phyloP scores from a whole-genome alignment of 64 coral and sea anemone genomes.

The Montipora sp. region DNA sequence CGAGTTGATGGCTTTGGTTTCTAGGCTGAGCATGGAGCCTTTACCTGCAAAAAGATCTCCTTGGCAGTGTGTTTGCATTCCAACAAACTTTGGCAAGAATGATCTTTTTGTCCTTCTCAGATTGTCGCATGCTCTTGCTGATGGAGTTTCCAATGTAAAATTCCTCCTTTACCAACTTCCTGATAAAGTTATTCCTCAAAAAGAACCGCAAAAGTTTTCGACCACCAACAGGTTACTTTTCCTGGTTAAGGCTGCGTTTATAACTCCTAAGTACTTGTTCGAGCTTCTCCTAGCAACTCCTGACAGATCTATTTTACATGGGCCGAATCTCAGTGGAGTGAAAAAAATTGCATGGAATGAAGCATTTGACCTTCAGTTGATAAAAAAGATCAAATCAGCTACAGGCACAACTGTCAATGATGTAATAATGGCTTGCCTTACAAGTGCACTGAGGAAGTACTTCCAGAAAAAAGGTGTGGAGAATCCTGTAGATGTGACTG shows the following conservation, averaged over 20 bases:
- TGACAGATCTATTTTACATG: constrained; percentile 84
- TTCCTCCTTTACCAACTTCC: constrained; percentile 68
- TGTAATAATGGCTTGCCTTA: constrained; percentile 80
- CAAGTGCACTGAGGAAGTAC: constrained; percentile 71
- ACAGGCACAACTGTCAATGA: constrained; percentile 96
- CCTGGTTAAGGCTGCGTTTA: constrained; percentile 66
- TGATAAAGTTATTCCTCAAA: constrained; percentile 59
- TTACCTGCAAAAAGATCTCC: constrained; percentile 60
- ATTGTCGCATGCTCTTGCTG: constrained; percentile 77
- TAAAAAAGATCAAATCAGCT: constrained; percentile 83
- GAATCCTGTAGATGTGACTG: constrained; percentile 70
- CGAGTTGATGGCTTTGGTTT: constrained; percentile 73
- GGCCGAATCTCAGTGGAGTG: constrained; percentile 64
- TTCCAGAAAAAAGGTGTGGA: constrained; percentile 76
- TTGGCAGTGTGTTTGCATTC: constrained; percentile 78
- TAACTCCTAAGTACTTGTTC: constrained; percentile 24
- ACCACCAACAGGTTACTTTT: constrained; percentile 31
- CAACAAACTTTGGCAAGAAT: constrained; percentile 73
- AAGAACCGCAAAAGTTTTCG: constrained; percentile 72
- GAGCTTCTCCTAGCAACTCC: constrained; percentile 26
- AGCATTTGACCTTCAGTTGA: constrained; percentile 63
- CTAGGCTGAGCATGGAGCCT: constrained; percentile 60
- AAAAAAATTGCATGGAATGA: constrained; percentile 88
- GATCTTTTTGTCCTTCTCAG: constrained; percentile 50
- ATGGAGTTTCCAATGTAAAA: constrained; percentile 79